Evolutionary conservation across 2,113 vertebrate genomes (phyloP), one percentile per base, ranked within the genome.

Genomic region (Cynoglossus semilaevis): DNA sequence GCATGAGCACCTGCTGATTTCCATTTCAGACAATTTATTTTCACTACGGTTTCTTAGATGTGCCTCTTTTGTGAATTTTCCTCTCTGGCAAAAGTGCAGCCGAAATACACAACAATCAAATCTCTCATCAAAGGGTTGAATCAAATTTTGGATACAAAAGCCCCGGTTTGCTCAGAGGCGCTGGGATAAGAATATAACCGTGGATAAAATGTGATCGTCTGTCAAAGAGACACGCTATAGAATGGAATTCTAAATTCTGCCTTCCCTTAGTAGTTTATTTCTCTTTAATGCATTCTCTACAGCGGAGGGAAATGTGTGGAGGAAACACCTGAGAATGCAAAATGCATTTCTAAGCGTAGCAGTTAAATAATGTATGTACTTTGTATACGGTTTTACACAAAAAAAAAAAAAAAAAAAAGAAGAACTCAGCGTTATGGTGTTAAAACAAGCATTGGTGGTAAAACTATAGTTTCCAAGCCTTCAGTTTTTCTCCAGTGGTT

Each of bases 1-100:
- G 75, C 82, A 73, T 84, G 80, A 80, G 81, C 76, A 69, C 82
- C 79, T 68, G 79, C 82, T 79, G 82, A 86, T 85, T 85, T 81
- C 73, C 67, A 76, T 86, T 88, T 77, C 73, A 78, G 63, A 67
- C 64, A 76, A 74, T 83, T 72, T 72, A 79, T 80, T 71, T 84
- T 77, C 61, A 42, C 60, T 71, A 62, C 36, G 49, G 55, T 44
- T 47, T 64, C 22, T 72, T 69, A 57, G 50, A 74, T 65, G 72
- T 63, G 64, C 52, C 66, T 17, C n/a, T 70, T 49, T 15, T 71
- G 46, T 80, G 76, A 12, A 70, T 77, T 59, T 55, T 51, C 49
- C 42, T 47, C 70, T 62, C 70, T 70, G 61, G 54, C 36, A 75
- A 67, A 79, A 70, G 51, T 55, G 65, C 64, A 65, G 45, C 65